A percentile compares a stretch with the other conserved stretches of the same genome.
phyloP scores from a whole-genome alignment of 2,888 invertebrate species.

The Cetonia aurata region DNA sequence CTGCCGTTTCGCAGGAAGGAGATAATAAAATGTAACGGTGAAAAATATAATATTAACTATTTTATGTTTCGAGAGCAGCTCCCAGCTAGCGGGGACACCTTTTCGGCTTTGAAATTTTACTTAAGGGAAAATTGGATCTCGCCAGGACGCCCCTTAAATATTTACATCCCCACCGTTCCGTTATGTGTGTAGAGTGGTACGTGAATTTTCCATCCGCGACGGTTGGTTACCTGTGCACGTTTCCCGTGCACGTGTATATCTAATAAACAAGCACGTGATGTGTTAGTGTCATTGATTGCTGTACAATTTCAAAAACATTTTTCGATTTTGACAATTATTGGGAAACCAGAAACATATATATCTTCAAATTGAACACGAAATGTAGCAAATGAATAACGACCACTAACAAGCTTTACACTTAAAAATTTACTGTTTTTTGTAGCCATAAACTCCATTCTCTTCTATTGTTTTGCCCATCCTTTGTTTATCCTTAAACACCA shows the following conservation, averaged over 20 bases:
- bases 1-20: conserved; percentile 2
- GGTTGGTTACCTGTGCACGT: conserved; percentile 19
- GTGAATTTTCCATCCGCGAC: neutral
- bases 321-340: too few relatives aligned
- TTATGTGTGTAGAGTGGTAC: neutral
- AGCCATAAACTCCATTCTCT: too few relatives aligned
- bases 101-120: conserved; percentile 41
- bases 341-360: too few relatives aligned
- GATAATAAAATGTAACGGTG: conserved; percentile 35
- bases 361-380: too few relatives aligned
- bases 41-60: conserved; percentile 42
- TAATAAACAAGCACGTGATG: conserved; percentile 26
- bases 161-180: conserved; percentile 35
- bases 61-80: conserved; percentile 35
- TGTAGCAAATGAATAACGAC: too few relatives aligned
- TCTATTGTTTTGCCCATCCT: too few relatives aligned
- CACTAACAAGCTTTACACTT: too few relatives aligned
- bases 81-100: conserved; percentile 35
- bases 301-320: too few relatives aligned
- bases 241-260: conserved; percentile 25
- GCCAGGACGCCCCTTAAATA: conserved; percentile 35
- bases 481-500: too few relatives aligned
- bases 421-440: too few relatives aligned
- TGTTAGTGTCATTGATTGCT: too few relatives aligned
- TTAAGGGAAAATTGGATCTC: conserved; percentile 38